Conservation (phyloP, 2,888 invertebrate genomes). For the Drosophila sordidula region DNA sequence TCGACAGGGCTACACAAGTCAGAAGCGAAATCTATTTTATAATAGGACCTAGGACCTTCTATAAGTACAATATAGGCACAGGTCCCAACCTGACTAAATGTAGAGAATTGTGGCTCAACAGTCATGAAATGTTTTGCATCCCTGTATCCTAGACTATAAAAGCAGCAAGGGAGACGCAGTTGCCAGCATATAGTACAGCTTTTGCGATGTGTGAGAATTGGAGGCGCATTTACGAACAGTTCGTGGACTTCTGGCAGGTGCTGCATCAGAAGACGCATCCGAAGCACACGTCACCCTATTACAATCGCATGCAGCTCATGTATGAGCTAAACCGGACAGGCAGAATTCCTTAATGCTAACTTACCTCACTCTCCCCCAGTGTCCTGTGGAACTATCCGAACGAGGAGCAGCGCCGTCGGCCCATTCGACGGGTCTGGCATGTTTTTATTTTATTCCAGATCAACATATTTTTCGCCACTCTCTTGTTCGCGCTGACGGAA, state of each 20-base stretch:
- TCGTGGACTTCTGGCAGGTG: constrained; percentile 19
- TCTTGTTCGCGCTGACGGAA: constrained; percentile 16
- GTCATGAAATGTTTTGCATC: background rate
- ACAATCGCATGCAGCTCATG: constrained; percentile 38
- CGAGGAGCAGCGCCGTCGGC: constrained; percentile 8
- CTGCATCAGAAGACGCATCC: constrained; percentile 26
- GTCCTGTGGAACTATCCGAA: constrained; percentile 29
- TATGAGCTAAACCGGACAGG: constrained; percentile 11
- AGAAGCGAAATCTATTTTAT: background rate
- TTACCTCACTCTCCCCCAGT: constrained; percentile 10
- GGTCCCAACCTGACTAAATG: too few species aligned
- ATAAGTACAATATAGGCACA: too few species aligned
- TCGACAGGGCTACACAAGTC: constrained; percentile 9
- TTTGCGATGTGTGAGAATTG: constrained; percentile 7
- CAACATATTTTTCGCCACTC: fast-evolving
- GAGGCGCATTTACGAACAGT: constrained; percentile 15
- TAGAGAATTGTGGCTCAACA: too few species aligned
- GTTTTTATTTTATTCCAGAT: background rate
- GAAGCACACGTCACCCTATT: constrained; percentile 20
- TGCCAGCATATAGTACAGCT: background rate
- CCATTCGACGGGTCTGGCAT: constrained; percentile 21
- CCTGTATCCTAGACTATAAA: constrained; percentile 12
- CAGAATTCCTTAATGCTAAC: background rate
- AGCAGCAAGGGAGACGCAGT: background rate
- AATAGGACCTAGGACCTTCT: too few species aligned